These are phyloP conservation scores for Apeltes quadracus DNA, from an alignment of 2,113 vertebrate genomes.

Conservation along the genomic window DNA sequence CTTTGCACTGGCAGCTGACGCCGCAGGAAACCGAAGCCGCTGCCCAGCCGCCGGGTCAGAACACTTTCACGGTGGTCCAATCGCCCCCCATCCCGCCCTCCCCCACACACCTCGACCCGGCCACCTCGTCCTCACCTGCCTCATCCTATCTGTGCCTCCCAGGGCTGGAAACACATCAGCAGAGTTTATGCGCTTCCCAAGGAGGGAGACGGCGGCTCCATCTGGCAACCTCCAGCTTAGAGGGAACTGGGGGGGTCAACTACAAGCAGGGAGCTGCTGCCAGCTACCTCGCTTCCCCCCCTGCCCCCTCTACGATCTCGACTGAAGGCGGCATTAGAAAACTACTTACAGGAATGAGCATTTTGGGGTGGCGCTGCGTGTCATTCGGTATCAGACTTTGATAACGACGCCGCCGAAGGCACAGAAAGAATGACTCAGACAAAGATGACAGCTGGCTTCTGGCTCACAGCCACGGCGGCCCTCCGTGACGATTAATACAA, in stretches of 20 bases:
- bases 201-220: conserved; percentile 13
- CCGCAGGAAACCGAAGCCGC: conserved; percentile 36
- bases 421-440: background rate
- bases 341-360: conserved; percentile 9
- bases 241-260: conserved; percentile 33
- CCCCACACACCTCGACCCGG: too few species aligned
- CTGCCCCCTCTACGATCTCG: background rate
- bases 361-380: background rate
- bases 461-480: too few species aligned
- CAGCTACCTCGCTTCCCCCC: background rate
- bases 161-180: conserved; percentile 40
- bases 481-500: background rate
- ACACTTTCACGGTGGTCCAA: background rate
- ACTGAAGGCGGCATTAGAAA: conserved; percentile 9
- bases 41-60: conserved; percentile 29
- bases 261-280: background rate
- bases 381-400: background rate
- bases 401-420: background rate
- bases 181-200: conserved; percentile 34
- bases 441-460: background rate
- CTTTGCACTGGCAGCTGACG: conserved; percentile 18
- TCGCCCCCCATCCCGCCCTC: background rate
- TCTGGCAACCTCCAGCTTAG: conserved; percentile 33
- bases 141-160: conserved; percentile 16
- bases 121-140: conserved; percentile 3